Evolutionary conservation across 1,140 invertebrate genomes (phyloP), one percentile per base, ranked within the genome.

Genomic region (Scylla paramamosain): DNA sequence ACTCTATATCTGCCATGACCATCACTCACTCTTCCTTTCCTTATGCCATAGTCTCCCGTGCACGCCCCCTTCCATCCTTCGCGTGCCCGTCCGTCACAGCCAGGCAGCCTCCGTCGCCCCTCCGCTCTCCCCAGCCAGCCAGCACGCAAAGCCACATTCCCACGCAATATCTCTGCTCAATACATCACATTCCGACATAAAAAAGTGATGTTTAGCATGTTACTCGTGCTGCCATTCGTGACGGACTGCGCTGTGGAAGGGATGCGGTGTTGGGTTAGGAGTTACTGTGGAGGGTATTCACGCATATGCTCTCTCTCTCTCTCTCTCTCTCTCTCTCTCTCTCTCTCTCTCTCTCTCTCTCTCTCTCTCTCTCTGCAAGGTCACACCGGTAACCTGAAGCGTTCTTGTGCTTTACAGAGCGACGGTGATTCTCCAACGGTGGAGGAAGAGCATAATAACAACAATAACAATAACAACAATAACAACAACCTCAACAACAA

Each of bases 401-500:
- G 25, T 45, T 86, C 29, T n/a, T 86, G 39, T 31, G 8, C 39
- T 32, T 89, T 94, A 29, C 93, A 94, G 93, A 94, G 87, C 8
- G 52, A 89, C 14, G 32, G 14, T 10, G 31, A 88, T 16, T 39
- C 93, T 14, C 84, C 84, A 1, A 59, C 31, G 86, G 20, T n/a
- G 12, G 93, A 93, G 46, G 83, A 31, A 25, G 28, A 77, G n/a
- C 87, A 83, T 7, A 91, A 93, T 28, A 46, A 93, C 45, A 86
- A 86, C 82, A 31, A 86, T 31, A 87, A 86, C 10, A 86, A 93
- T 16, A 87, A 87, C 31, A 87, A n/a, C 48, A 93, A 83, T 86
- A 93, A 52, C 84, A 84, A 86, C 77, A 93, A 93, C 77, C 82
- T 16, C 29, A 87, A 87, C 59, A 94, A 89, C 48, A 94, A 94